A percentile compares a stretch with the other conserved stretches of the same genome.
These are phyloP conservation scores for Potorous gilbertii DNA, from an alignment of 2,797 vertebrate genomes.

Conservation along the genomic window DNA sequence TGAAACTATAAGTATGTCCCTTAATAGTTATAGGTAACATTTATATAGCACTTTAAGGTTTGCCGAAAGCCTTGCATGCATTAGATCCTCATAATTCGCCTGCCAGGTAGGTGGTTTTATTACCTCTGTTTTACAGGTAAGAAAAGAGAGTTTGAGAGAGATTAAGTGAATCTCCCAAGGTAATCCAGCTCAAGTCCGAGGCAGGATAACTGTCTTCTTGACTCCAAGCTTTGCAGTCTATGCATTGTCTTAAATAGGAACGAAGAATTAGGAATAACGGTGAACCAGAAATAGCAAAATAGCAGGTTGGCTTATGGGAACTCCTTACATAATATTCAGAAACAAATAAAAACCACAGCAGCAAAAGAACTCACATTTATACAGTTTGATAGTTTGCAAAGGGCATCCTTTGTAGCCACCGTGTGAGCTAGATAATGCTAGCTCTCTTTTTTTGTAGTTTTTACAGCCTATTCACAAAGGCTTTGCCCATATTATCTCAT, in stretches of 20 bases:
- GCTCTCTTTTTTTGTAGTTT: too few species aligned
- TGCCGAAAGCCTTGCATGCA: neutral
- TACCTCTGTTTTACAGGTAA: neutral
- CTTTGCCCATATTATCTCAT: neutral
- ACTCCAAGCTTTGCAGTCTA: neutral
- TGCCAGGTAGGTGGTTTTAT: neutral
- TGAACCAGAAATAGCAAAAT: neutral
- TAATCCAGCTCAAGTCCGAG: neutral
- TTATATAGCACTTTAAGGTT: neutral
- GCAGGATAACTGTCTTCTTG: neutral
- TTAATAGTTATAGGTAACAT: neutral
- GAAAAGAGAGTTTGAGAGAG: neutral
- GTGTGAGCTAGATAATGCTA: too few species aligned
- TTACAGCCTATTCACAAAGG: neutral
- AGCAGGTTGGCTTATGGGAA: neutral
- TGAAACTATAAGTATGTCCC: constrained; percentile 23
- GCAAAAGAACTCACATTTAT: neutral
- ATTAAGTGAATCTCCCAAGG: neutral
- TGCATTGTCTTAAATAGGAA: neutral
- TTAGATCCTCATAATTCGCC: neutral
- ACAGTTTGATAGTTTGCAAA: neutral
- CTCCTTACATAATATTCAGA: neutral
- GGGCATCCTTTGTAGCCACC: too few species aligned
- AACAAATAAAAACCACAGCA: neutral
- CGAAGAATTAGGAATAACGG: too few species aligned